These are phyloP conservation scores for Diarsia brunnea DNA, from an alignment of 2,888 invertebrate species.

Conservation along the genomic window DNA sequence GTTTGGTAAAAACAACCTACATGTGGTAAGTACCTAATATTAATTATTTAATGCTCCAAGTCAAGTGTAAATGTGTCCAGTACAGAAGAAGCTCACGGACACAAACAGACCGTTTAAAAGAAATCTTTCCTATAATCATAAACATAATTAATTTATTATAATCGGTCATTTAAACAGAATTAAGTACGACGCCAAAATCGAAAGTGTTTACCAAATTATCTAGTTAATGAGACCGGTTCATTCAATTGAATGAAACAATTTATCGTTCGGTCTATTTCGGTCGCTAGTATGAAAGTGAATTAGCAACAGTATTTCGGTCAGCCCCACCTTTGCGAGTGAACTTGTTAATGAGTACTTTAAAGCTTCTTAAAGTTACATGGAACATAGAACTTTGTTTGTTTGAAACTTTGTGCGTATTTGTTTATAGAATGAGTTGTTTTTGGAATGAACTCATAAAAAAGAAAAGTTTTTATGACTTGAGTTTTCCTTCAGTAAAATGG, in stretches of 20 bases:
- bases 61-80: neutral
- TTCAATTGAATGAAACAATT: conserved; percentile 59
- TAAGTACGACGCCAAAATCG: conserved; percentile 46
- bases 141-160: conserved; percentile 36
- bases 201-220: conserved; percentile 62
- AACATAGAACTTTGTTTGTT: conserved; percentile 32
- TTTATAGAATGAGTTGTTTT: neutral
- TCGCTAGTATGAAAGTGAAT: conserved; percentile 75
- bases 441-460: neutral
- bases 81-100: no score
- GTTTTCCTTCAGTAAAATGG: neutral
- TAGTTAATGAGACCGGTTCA: conserved; percentile 61
- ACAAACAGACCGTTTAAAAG: conserved; percentile 8
- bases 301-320: conserved; percentile 73
- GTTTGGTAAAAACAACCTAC: neutral
- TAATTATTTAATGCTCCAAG: neutral
- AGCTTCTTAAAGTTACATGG: conserved; percentile 26
- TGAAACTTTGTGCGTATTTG: neutral
- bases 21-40: neutral
- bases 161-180: conserved; percentile 32
- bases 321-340: conserved; percentile 34
- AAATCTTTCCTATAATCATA: conserved; percentile 34
- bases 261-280: conserved; percentile 63
- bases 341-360: conserved; percentile 55
- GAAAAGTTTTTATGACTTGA: conserved; percentile 6